A percentile compares a stretch with the other conserved stretches of the same genome.
These are phyloP conservation scores for Psettodes erumei DNA, from an alignment of 2,113 vertebrate species.

Conservation along the genomic window DNA sequence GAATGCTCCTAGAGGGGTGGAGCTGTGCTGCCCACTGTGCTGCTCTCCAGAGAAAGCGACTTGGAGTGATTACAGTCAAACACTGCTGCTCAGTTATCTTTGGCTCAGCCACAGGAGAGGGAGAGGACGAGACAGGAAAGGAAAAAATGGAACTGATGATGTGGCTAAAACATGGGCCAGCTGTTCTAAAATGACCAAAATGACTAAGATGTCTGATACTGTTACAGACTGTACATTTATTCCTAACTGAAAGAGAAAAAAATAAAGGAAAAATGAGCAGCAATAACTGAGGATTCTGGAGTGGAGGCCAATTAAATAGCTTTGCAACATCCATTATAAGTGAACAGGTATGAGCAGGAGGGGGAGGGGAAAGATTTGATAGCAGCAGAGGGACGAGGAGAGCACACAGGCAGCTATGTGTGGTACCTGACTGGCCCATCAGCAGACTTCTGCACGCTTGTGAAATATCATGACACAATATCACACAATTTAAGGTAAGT, in stretches of 20 bases:
- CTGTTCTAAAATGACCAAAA: conserved; percentile 60
- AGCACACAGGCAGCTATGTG: conserved; percentile 46
- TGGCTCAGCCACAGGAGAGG: conserved; percentile 75
- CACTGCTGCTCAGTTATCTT: conserved; percentile 77
- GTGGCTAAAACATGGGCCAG: conserved; percentile 65
- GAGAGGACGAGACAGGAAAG: conserved; percentile 58
- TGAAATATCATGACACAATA: conserved; percentile 60
- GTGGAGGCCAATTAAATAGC: conserved; percentile 74
- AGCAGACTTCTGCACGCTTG: conserved; percentile 49
- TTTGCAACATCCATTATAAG: conserved; percentile 73
- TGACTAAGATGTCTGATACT: conserved; percentile 35
- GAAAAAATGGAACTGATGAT: conserved; percentile 68
- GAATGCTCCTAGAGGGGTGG: conserved; percentile 65
- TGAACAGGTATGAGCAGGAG: conserved; percentile 70
- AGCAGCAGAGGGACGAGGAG: conserved; percentile 44
- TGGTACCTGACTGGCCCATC: conserved; percentile 47
- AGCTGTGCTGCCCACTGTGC: conserved; percentile 68
- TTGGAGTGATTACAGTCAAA: conserved; percentile 78
- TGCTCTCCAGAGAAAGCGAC: conserved; percentile 76
- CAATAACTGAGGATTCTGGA: conserved; percentile 54
- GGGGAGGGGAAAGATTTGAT: conserved; percentile 38
- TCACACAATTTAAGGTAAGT: conserved; percentile 71
- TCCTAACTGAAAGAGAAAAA: conserved; percentile 5
- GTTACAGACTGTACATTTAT: conserved; percentile 29
- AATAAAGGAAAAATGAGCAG: not conserved